Conservation (phyloP, 2,113 vertebrate species). For the Odocoileus virginianus region DNA sequence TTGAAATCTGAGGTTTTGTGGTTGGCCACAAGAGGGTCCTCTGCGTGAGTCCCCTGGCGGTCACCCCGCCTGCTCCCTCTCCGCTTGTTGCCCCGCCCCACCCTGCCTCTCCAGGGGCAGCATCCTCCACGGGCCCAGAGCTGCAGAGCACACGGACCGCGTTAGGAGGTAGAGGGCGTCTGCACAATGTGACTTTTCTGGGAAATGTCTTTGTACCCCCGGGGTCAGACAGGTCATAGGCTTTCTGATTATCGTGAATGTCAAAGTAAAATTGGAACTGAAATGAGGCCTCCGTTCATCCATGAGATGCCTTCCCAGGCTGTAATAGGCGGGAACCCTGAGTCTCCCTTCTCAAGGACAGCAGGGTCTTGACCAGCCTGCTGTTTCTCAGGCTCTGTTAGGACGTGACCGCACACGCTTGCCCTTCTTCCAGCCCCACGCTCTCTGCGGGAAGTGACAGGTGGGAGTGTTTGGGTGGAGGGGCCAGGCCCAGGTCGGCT, state of each 20-base stretch:
- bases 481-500: background rate
- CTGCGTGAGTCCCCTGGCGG: background rate
- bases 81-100: rapidly evolving
- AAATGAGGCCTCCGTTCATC: background rate
- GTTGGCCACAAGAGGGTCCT: background rate
- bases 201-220: background rate
- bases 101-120: background rate
- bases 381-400: background rate
- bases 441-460: background rate
- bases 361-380: background rate
- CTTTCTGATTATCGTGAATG: background rate
- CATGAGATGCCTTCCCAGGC: background rate
- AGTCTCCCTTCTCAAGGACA: background rate
- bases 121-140: background rate
- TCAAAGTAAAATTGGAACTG: background rate
- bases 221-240: background rate
- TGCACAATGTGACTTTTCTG: background rate
- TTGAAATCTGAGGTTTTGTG: background rate
- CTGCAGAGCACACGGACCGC: background rate
- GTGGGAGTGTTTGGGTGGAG: background rate
- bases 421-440: background rate
- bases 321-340: background rate
- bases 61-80: rapidly evolving
- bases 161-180: no score
- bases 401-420: background rate